phyloP scores from a whole-genome alignment of 2,888 invertebrate genomes.

The Callyntrura guangdongensis region DNA sequence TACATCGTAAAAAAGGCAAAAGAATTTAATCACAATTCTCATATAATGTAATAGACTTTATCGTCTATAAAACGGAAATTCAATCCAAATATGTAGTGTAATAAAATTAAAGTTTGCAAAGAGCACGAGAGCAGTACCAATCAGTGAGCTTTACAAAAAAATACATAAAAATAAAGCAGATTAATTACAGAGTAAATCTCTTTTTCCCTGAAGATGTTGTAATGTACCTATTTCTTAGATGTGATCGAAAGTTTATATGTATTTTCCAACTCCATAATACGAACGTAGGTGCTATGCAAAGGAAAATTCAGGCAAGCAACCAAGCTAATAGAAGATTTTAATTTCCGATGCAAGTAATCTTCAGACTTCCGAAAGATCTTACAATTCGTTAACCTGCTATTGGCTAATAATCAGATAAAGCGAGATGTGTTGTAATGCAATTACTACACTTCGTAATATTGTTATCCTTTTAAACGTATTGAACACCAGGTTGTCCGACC shows the following conservation, averaged over 20 bases:
- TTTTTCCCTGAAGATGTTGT: no score
- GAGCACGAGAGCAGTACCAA: background rate
- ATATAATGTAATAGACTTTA: slow-evolving; percentile 17
- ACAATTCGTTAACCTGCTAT: no score
- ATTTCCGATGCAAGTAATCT: no score
- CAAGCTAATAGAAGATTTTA: no score
- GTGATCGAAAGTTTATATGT: no score
- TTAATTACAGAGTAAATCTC: background rate
- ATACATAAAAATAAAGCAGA: background rate
- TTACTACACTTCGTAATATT: background rate
- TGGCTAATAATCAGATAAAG: background rate
- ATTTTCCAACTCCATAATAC: no score
- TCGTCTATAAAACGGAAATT: slow-evolving; percentile 25
- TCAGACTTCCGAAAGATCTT: no score
- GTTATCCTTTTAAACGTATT: no score
- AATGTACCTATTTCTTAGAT: no score
- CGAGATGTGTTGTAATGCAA: background rate
- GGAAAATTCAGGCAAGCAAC: no score
- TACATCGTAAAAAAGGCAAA: background rate
- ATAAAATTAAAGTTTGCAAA: background rate
- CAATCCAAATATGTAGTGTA: background rate
- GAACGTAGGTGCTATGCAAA: no score
- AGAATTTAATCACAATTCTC: slow-evolving; percentile 12
- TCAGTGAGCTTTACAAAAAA: background rate
- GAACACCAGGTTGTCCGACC: no score